phyloP scores from a whole-genome alignment of 2,888 invertebrate genomes.

The Metacarcinus magister region DNA sequence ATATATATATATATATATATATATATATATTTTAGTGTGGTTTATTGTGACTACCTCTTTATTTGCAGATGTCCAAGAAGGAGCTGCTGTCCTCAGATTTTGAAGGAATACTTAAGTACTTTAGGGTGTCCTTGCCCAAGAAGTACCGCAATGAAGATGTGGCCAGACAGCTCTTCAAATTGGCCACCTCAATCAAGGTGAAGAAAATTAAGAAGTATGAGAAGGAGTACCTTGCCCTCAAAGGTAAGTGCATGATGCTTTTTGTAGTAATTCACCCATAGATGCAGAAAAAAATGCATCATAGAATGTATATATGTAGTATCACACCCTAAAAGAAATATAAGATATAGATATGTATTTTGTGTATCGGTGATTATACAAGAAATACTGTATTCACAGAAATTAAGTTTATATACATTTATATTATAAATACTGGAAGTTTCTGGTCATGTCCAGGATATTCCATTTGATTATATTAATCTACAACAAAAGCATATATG shows the following conservation, averaged over 20 bases:
- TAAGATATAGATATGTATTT: not conserved
- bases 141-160: slow-evolving; percentile 96
- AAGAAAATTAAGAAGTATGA: slow-evolving; percentile 98
- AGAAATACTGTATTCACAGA: not conserved
- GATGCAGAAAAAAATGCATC: not conserved
- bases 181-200: slow-evolving; percentile 95
- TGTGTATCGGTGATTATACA: not conserved
- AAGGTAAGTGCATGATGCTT: slow-evolving; percentile 86
- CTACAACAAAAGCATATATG: not conserved
- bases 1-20: no score
- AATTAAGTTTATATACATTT: not conserved
- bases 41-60: not conserved
- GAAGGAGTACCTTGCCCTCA: slow-evolving; percentile 92
- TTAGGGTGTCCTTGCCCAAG: slow-evolving; percentile 98
- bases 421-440: not conserved
- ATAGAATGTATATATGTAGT: not conserved
- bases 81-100: slow-evolving; percentile 97
- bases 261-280: not conserved
- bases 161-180: slow-evolving; percentile 94
- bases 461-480: not conserved
- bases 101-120: slow-evolving; percentile 98
- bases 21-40: not conserved
- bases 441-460: not conserved
- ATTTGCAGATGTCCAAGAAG: slow-evolving; percentile 90
- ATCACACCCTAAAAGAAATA: not conserved